Evolutionary conservation across 2,888 invertebrate species (phyloP).

Genomic region (Campoletis raptor): DNA sequence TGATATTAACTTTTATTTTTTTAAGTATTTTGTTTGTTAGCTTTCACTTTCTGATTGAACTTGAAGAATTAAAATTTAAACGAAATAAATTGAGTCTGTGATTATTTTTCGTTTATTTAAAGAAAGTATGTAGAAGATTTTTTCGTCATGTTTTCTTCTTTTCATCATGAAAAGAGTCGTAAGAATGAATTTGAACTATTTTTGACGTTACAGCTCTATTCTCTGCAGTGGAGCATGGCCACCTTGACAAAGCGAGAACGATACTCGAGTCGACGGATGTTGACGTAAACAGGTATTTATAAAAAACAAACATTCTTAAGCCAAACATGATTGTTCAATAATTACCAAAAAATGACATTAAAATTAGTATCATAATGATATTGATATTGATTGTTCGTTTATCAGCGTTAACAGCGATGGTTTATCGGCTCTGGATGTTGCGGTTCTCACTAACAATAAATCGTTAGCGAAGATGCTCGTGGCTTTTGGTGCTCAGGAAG

Average conservation of each 20-base stretch:
- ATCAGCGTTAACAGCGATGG: conserved; percentile 95
- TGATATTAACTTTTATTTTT: too few species aligned
- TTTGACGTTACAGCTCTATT: conserved; percentile 91
- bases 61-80: too few species aligned
- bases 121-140: neutral
- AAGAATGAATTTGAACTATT: conserved; percentile 2
- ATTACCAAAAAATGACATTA: neutral
- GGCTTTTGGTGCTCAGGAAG: conserved; percentile 94
- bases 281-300: conserved; percentile 94
- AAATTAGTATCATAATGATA: neutral
- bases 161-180: neutral
- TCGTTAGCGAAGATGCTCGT: conserved; percentile 96
- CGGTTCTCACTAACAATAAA: conserved; percentile 95
- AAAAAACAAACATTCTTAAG: neutral
- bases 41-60: too few species aligned
- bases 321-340: neutral
- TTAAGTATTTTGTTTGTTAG: too few species aligned
- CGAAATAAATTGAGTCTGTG: too few species aligned
- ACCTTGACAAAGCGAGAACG: conserved; percentile 95
- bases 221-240: conserved; percentile 98
- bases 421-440: conserved; percentile 96
- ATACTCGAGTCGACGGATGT: conserved; percentile 97
- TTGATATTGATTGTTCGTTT: neutral
- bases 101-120: too few species aligned
- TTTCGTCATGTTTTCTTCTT: too few species aligned